Evolutionary conservation across 2,888 invertebrate species (phyloP).

Genomic region (Halictus ligatus): DNA sequence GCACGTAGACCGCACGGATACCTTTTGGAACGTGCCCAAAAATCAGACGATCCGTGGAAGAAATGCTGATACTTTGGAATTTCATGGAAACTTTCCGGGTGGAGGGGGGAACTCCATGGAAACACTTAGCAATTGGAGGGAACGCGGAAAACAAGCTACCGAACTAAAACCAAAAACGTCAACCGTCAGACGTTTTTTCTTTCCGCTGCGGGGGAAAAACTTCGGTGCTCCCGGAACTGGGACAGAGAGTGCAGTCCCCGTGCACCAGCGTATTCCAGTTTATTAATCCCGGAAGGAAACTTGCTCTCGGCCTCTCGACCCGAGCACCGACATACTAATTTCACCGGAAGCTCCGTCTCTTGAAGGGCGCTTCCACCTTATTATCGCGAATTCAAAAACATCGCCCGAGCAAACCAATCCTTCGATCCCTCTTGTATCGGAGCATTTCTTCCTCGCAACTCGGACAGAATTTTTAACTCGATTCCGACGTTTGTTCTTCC

Average conservation of each 20-base stretch:
- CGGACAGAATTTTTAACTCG: not conserved
- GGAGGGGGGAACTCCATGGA: not conserved
- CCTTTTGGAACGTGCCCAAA: constrained; percentile 54
- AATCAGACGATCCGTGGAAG: constrained; percentile 30
- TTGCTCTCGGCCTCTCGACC: not conserved
- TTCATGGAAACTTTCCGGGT: constrained; percentile 13
- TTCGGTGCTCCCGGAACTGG: constrained; percentile 1
- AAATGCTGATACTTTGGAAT: constrained; percentile 13
- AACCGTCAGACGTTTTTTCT: not conserved
- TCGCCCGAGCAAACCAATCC: not conserved
- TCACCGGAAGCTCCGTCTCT: not conserved
- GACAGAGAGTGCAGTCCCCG: constrained; percentile 1
- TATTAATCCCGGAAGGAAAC: constrained; percentile 22
- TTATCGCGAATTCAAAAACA: constrained; percentile 6
- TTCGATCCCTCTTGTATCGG: not conserved
- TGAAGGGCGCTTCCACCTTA: not conserved
- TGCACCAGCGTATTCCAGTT: not conserved
- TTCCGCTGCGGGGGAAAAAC: not conserved
- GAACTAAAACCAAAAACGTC: constrained; percentile 14
- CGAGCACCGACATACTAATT: constrained; percentile 16
- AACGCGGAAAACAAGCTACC: constrained; percentile 14
- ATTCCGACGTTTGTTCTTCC: not conserved
- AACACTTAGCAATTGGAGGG: constrained; percentile 4
- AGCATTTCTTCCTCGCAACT: not conserved
- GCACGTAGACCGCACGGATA: constrained; percentile 6